These are phyloP conservation scores for human (Homo sapiens) DNA, from an alignment of 2,113 vertebrate genomes.

Conservation along the genomic window GRCh38 chr5:74448501-74449000, in stretches of 20 bases:
- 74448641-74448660: background rate
- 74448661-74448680: background rate
- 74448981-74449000: background rate
- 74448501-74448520: background rate
- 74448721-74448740: background rate
- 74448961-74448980: background rate
- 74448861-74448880: no score
- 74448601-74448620: background rate
- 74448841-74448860: no score
- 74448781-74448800: no score
- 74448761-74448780: no score
- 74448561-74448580: no score
- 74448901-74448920: background rate
- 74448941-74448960: background rate
- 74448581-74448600: accelerated
- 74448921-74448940: background rate
- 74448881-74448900: no score
- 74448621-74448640: background rate
- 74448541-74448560: background rate
- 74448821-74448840: no score
- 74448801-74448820: no score
- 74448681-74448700: background rate
- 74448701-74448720: background rate
- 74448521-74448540: background rate
- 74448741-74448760: background rate